Conservation (phyloP, 92 coral and sea anemone genomes). For the Nematostella vectensis region DNA sequence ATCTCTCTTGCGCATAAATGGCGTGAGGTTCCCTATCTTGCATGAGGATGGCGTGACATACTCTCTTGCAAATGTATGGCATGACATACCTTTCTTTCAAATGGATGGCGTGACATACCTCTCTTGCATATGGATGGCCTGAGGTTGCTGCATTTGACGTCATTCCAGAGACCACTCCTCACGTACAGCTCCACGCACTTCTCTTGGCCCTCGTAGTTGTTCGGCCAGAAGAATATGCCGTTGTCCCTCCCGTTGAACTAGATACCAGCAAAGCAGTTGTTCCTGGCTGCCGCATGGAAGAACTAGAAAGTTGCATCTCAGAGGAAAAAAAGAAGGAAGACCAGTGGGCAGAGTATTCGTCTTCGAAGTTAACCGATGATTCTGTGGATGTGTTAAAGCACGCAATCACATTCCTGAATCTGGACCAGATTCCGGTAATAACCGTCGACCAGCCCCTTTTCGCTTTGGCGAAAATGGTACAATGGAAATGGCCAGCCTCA, state of each 20-base stretch:
- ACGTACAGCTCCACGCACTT: constrained; percentile 40
- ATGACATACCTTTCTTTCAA: no score
- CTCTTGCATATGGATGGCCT: constrained; percentile 44
- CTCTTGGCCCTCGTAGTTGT: constrained; percentile 24
- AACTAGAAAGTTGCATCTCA: constrained; percentile 17
- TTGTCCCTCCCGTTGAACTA: constrained; percentile 36
- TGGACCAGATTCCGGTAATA: constrained; percentile 30
- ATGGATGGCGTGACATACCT: no score
- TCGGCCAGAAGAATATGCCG: constrained; percentile 18
- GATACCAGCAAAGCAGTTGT: constrained; percentile 29
- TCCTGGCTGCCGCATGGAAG: constrained; percentile 27
- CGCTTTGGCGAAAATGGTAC: constrained; percentile 39
- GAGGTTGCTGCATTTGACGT: constrained; percentile 18
- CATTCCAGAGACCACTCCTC: constrained; percentile 39
- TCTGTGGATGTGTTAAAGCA: constrained; percentile 13
- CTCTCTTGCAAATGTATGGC: no score
- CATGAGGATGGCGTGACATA: no score
- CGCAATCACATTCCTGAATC: constrained; percentile 32
- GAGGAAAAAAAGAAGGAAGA: constrained; percentile 32
- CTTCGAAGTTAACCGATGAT: constrained; percentile 9
- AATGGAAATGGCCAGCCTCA: constrained; percentile 36
- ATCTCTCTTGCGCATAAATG: no score
- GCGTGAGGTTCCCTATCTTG: no score
- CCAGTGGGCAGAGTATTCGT: constrained; percentile 33
- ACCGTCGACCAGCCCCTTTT: constrained; percentile 42